Percentiles rank a stretch among this genome's conserved stretches.
phyloP scores from a whole-genome alignment of 2,113 vertebrate species.

The Fregata magnificens region DNA sequence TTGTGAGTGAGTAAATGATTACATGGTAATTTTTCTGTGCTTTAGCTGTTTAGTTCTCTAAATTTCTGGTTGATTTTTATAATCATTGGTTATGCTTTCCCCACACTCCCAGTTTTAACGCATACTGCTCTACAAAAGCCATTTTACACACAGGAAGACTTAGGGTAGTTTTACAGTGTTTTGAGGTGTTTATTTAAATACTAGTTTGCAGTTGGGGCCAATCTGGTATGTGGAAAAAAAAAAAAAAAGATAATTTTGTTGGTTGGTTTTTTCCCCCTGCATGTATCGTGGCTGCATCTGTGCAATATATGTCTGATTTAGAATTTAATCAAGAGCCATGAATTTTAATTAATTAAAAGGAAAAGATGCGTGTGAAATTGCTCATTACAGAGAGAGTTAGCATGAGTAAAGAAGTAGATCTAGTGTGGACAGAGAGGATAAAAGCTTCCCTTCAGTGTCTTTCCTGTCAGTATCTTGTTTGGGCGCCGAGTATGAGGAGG shows the following conservation, averaged over 20 bases:
- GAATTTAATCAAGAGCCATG: background rate
- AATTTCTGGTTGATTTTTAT: background rate
- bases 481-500: rapidly evolving
- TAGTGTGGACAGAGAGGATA: background rate
- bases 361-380: background rate
- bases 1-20: background rate
- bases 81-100: background rate
- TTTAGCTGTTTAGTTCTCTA: background rate
- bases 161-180: background rate
- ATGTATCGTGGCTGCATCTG: background rate
- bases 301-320: background rate
- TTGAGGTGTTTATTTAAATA: background rate
- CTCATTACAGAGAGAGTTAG: background rate
- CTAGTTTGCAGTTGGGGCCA: background rate
- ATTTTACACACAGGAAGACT: background rate
- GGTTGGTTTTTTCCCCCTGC: background rate
- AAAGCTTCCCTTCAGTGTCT: background rate
- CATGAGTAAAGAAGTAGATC: background rate
- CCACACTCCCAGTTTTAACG: background rate
- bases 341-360: background rate
- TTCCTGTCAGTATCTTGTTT: background rate
- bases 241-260: background rate
- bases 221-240: background rate
- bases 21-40: background rate
- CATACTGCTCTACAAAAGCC: background rate